Evolutionary conservation across 2,888 invertebrate species (phyloP).

Genomic region (Melanotus villosus): DNA sequence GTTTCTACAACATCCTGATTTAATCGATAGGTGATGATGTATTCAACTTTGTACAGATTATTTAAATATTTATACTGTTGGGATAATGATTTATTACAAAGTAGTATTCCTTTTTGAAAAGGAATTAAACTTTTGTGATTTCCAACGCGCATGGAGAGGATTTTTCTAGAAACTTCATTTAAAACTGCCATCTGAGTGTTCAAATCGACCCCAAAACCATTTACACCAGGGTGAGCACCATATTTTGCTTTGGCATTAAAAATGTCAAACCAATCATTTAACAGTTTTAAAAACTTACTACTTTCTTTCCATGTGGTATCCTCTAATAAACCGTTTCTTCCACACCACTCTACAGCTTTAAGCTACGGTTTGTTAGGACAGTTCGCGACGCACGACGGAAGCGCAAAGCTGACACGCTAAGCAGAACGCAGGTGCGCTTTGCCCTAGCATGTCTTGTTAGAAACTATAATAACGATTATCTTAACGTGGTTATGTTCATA

Average conservation of each 20-base stretch:
- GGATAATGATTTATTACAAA: constrained; percentile 5
- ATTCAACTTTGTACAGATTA: not conserved
- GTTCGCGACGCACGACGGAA: too few species aligned
- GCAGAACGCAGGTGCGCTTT: too few species aligned
- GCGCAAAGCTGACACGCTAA: too few species aligned
- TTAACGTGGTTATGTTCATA: too few species aligned
- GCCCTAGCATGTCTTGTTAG: too few species aligned
- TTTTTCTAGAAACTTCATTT: constrained; percentile 28
- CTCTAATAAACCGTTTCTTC: constrained; percentile 23
- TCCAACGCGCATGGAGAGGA: constrained; percentile 42
- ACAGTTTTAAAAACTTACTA: constrained; percentile 30
- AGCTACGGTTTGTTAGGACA: too few species aligned
- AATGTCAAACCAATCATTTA: constrained; percentile 24
- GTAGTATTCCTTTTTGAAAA: constrained; percentile 14
- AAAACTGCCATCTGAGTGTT: constrained; percentile 37
- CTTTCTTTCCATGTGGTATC: constrained; percentile 32
- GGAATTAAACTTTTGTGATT: constrained; percentile 45
- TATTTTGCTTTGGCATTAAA: constrained; percentile 21
- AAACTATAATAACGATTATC: too few species aligned
- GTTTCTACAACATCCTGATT: not conserved
- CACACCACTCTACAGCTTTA: too few species aligned
- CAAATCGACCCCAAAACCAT: constrained; percentile 48
- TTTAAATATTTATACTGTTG: constrained; percentile 2
- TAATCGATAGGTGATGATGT: not conserved
- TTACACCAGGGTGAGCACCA: constrained; percentile 32